A percentile compares a stretch with the other conserved stretches of the same genome.
Conservation (phyloP, 2,888 invertebrate genomes). For the Eupelmus urozonus region DNA sequence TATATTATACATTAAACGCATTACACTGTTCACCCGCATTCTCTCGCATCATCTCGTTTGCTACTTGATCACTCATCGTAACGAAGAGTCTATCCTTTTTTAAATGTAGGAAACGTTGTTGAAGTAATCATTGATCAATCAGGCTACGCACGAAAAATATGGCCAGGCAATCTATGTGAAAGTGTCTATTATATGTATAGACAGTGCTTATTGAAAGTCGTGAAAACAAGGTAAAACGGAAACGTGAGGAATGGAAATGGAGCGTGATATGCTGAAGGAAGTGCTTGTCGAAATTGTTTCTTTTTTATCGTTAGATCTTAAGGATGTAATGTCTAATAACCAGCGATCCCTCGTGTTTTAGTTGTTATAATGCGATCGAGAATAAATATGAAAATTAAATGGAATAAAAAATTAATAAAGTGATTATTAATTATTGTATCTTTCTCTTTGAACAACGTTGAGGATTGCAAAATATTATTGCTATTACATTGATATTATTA, state of each 20-base stretch:
- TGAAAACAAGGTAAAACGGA: constrained; percentile 24
- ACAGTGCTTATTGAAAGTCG: constrained; percentile 50
- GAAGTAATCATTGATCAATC: constrained; percentile 56
- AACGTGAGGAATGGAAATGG: constrained; percentile 25
- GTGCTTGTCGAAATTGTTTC: constrained; percentile 69
- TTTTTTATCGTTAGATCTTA: constrained; percentile 72
- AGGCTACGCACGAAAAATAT: constrained; percentile 52
- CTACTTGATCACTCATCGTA: constrained; percentile 61
- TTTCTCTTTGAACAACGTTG: constrained; percentile 72
- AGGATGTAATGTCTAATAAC: constrained; percentile 69
- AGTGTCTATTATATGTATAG: constrained; percentile 55
- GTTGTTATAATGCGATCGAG: constrained; percentile 67
- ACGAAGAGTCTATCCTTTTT: constrained; percentile 60
- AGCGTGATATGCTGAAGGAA: constrained; percentile 51
- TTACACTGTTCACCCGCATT: constrained; percentile 58
- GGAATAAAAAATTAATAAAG: constrained; percentile 62
- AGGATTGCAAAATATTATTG: constrained; percentile 73
- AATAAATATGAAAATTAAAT: constrained; percentile 62
- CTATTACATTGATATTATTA: constrained; percentile 68
- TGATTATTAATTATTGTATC: constrained; percentile 69
- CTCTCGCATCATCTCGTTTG: constrained; percentile 60
- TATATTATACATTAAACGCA: constrained; percentile 50
- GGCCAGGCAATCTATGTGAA: constrained; percentile 54
- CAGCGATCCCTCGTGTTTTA: constrained; percentile 70
- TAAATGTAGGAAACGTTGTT: constrained; percentile 60